A percentile compares a stretch with the other conserved stretches of the same genome.
Conservation (phyloP, 2,797 vertebrate genomes). For the Borostomias antarcticus region DNA sequence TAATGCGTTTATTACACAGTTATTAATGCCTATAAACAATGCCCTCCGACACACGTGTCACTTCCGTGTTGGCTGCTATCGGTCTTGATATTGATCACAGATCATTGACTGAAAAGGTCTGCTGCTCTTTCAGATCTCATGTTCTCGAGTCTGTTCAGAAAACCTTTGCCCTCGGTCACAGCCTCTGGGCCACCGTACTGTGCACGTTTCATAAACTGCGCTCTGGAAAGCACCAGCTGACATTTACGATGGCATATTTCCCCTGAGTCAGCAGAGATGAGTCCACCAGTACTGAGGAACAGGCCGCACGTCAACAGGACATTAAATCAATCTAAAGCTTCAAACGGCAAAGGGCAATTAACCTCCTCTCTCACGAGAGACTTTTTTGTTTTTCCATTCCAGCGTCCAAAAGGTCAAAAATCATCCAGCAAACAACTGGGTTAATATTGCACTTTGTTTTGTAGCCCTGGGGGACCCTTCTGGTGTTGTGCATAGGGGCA, state of each 20-base stretch:
- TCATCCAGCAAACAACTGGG: constrained; percentile 14
- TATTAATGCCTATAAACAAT: not conserved
- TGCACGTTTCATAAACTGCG: constrained; percentile 5
- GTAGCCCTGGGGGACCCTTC: constrained; percentile 19
- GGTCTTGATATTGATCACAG: no score
- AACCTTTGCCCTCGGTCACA: constrained; percentile 36
- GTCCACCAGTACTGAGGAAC: not conserved
- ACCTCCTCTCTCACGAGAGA: no score
- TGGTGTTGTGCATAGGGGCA: not conserved
- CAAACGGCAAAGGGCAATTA: no score
- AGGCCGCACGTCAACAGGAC: not conserved
- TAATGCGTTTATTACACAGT: not conserved
- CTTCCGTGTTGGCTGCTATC: no score
- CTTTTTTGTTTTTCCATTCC: constrained; percentile 12
- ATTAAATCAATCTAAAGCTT: no score
- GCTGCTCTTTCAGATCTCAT: not conserved
- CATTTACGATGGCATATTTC: constrained; percentile 1
- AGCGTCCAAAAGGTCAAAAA: constrained; percentile 24
- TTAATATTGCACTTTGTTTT: constrained; percentile 24
- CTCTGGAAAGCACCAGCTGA: constrained; percentile 7
- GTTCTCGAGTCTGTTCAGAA: not conserved
- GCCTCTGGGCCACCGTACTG: not conserved
- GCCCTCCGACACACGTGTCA: no score
- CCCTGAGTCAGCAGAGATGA: constrained; percentile 4
- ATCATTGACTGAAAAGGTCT: no score